Conservation (phyloP, 2,888 invertebrate genomes). For the Brachylomia viminalis region DNA sequence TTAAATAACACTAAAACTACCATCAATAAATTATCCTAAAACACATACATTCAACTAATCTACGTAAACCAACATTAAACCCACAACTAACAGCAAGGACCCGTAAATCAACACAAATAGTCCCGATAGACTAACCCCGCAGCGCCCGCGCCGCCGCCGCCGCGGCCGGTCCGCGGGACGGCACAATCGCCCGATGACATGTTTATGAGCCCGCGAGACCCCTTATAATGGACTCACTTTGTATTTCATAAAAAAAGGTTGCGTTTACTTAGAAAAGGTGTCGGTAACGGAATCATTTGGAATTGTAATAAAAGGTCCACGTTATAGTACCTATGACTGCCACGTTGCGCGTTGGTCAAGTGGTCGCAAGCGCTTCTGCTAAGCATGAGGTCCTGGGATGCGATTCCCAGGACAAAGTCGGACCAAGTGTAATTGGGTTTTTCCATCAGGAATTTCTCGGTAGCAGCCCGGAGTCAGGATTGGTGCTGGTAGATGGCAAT, state of each 20-base stretch:
- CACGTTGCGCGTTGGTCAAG: no score
- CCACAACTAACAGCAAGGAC: constrained; percentile 36
- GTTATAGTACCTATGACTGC: background rate
- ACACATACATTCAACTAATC: constrained; percentile 39
- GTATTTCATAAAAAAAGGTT: constrained; percentile 62
- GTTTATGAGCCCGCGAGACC: constrained; percentile 73
- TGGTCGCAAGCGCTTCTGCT: no score
- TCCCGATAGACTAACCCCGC: constrained; percentile 59
- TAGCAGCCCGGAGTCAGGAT: no score
- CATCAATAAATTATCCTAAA: constrained; percentile 37
- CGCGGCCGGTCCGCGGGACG: background rate
- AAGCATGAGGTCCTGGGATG: no score
- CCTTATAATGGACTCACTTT: constrained; percentile 64
- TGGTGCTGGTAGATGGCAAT: no score
- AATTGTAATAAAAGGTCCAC: constrained; percentile 35
- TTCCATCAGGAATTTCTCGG: no score
- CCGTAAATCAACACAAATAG: constrained; percentile 66
- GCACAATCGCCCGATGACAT: constrained; percentile 79
- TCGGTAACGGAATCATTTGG: constrained; percentile 30
- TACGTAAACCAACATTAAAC: constrained; percentile 50
- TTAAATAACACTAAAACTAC: constrained; percentile 20
- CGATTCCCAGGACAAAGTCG: no score
- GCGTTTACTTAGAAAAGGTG: constrained; percentile 48
- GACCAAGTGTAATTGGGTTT: no score
- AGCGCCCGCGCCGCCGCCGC: constrained; percentile 5